Evolutionary conservation across 2,113 vertebrate genomes (phyloP), one percentile per base, ranked within the genome.

Genomic region (Rhodinocichla rosea): DNA sequence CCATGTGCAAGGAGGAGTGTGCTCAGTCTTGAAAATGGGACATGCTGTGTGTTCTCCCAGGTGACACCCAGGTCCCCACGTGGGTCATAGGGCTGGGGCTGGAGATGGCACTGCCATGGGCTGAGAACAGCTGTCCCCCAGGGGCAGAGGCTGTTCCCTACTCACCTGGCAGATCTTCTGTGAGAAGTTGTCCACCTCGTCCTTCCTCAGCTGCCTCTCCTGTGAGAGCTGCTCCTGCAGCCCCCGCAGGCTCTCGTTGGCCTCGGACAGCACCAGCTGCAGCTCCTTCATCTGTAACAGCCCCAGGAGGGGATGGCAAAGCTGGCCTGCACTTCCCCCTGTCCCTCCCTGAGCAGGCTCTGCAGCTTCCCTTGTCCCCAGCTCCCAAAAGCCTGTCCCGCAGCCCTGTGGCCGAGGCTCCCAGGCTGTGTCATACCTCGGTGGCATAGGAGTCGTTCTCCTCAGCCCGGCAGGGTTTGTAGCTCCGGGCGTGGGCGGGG

Each of bases 101-200:
- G 37, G 39, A 81, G 40, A 9, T 57, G 69, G 42, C 69, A 59
- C 1, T 0, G 11, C 56, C 11, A 5, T 1, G 26, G 24, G 15
- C 1, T 13, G 16, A 40, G 57, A 65, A 62, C 21, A 44, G 13
- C 19, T 2, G 1, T 40, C 28, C 74, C 42, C 19, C 23, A 59
- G 26, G 39, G 30, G 20, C 5, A 0, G 1, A 35, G 45, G 40
- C n/a, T 70, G 59, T 49, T 76, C 37, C 24, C 44, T 4, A 79
- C 98, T 57, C 90, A 99, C 99, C 98, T 99, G 99, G 91, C 98
- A 97, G 91, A 99, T 96, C 97, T 98, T 99, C 96, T 98, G 97
- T 15, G 98, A 97, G 94, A 98, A 98, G 89, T 93, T 97, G 37
- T 98, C 98, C 28, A 98, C 96, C 83, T 98, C 98, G 3, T 99